Evolutionary conservation across 1,140 invertebrate genomes (phyloP).

Genomic region (Zaprionus vittiger): DNA sequence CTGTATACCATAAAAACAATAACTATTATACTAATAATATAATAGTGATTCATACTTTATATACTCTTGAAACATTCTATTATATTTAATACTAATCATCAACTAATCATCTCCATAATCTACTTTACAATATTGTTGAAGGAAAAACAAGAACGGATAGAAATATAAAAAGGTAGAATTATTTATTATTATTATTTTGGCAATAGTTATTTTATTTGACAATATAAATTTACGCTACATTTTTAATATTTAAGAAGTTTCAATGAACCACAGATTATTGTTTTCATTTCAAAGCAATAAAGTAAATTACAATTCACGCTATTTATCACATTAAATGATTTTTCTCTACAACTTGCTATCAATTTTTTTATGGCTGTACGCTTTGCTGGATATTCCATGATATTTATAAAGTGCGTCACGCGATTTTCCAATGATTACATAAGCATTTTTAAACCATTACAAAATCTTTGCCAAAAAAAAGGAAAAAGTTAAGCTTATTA

Average conservation of each 20-base stretch:
- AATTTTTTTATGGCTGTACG: conserved; percentile 10
- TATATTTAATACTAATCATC: too few relatives aligned
- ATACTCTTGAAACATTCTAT: too few relatives aligned
- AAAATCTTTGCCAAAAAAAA: conserved; percentile 38
- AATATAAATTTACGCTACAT: too few relatives aligned
- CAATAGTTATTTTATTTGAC: too few relatives aligned
- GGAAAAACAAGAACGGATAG: too few relatives aligned
- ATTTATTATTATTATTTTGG: too few relatives aligned
- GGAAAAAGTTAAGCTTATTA: not conserved
- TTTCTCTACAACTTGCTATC: conserved; percentile 1
- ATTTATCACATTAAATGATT: not conserved
- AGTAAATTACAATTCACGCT: not conserved
- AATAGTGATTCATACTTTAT: too few relatives aligned
- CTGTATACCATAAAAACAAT: not conserved
- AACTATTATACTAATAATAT: not conserved
- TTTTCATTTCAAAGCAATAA: not conserved
- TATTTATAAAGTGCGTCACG: not conserved
- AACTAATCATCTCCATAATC: too few relatives aligned
- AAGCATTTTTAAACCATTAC: conserved; percentile 38
- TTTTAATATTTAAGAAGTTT: too few relatives aligned
- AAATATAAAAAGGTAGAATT: too few relatives aligned
- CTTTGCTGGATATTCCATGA: not conserved
- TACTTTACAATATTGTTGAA: too few relatives aligned
- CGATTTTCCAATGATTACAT: not conserved
- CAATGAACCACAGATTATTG: not conserved